Base-by-base conservation (phyloP, 2,888 invertebrate species). In the Cactoblastis cactorum region DNA sequence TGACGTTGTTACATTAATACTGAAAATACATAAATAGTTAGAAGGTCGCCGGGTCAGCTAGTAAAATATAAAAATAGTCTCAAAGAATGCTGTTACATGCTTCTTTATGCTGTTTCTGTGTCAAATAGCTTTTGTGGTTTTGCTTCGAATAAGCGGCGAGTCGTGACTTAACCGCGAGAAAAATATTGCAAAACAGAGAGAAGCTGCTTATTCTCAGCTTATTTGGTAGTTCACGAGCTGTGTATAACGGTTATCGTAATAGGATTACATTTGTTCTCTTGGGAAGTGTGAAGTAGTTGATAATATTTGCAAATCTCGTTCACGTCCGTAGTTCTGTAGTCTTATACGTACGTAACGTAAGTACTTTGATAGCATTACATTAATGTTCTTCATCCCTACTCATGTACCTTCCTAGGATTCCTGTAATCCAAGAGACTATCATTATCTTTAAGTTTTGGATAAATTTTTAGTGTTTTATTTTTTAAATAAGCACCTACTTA, bases 191-290 rank as follows among this genome's bases (percentile, higher is more conserved):
- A 78, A 78, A 77, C 63, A 34, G 55, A 59, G 61, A 56, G 55
- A 59, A 68, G 61, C 57, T 62, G 65, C 65, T 67, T 64, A 63
- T 63, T 65, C 56, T 55, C 68, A 69, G 72, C 77, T 77, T 79
- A 75, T 80, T 83, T 81, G 81, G 79, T 76, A 74, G 79, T 72
- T 77, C 80, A 81, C 81, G 82, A 77, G 72, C 69, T 67, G 69
- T 64, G 73, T 75, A 74, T 82, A 78, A 79, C 81, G 72, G 80
- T 80, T 78, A 77, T 75, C 71, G 75, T 77, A 75, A 77, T 72
- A 69, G 69, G 68, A 67, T 63, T 67, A 63, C 66, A 67, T 68
- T 67, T 61, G 67, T 63, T 62, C 61, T 66, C 63, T 55, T 63
- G 65, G 65, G 67, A 71, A 73, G 71, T 71, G 69, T 57, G 63